These are phyloP conservation scores for Corydoras maculifer DNA, from an alignment of 2,113 vertebrate genomes.

Conservation along the genomic window DNA sequence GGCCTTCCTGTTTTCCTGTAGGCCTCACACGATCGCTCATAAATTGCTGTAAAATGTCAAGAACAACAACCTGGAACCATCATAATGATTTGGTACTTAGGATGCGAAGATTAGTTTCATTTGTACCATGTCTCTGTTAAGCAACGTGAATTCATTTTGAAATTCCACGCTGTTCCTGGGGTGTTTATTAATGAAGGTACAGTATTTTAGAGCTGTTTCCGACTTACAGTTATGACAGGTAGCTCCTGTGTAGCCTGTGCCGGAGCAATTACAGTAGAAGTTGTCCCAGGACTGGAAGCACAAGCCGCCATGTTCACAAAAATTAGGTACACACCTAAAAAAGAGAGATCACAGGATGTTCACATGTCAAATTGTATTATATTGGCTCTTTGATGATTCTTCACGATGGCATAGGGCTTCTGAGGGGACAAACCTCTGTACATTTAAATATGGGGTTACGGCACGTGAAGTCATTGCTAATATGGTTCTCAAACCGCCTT, in stretches of 20 bases:
- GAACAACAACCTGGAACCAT: constrained; percentile 2
- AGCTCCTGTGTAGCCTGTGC: constrained; percentile 61
- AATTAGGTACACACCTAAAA: constrained; percentile 74
- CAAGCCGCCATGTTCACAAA: constrained; percentile 76
- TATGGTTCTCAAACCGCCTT: too few relatives aligned
- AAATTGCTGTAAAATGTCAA: constrained; percentile 62
- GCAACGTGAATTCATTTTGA: not conserved
- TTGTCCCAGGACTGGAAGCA: constrained; percentile 75
- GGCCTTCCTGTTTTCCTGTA: constrained; percentile 70
- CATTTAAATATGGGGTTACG: too few relatives aligned
- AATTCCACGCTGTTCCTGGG: too few relatives aligned
- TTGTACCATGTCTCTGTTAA: not conserved
- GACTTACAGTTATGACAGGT: constrained; percentile 49
- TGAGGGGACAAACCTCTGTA: too few relatives aligned
- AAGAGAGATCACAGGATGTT: not conserved
- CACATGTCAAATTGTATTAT: too few relatives aligned
- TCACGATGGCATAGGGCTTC: too few relatives aligned
- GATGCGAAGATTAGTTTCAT: not conserved
- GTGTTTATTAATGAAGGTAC: too few relatives aligned
- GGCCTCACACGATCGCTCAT: constrained; percentile 75
- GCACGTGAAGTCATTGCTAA: too few relatives aligned
- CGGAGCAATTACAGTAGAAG: constrained; percentile 72
- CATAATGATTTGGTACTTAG: not conserved
- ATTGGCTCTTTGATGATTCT: too few relatives aligned
- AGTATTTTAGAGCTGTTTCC: not conserved